Conservation (phyloP, 1,140 invertebrate genomes). For the Parapsyche elsis region DNA sequence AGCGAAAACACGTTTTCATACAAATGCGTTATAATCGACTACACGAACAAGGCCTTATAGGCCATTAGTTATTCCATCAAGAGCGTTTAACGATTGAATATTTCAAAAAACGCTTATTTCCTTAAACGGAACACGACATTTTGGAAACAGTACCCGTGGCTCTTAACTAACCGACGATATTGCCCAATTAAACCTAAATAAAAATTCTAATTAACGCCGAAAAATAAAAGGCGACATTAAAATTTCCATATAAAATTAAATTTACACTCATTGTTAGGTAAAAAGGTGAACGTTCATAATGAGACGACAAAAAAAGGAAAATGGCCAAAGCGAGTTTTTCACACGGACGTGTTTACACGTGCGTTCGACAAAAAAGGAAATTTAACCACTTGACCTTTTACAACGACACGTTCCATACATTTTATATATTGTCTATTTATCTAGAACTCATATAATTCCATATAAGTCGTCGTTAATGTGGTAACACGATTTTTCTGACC, state of each 20-base stretch:
- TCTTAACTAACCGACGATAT: too few species aligned
- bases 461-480: slow-evolving; percentile 21
- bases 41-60: not conserved
- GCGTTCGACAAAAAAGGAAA: slow-evolving; percentile 19
- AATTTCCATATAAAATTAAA: not conserved
- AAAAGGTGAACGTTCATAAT: not conserved
- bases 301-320: not conserved
- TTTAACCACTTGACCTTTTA: slow-evolving; percentile 19
- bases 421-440: slow-evolving; percentile 25
- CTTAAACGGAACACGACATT: slow-evolving; percentile 19
- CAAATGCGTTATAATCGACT: slow-evolving; percentile 25
- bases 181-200: too few species aligned
- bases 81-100: slow-evolving; percentile 20
- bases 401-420: slow-evolving; percentile 15
- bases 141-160: not conserved
- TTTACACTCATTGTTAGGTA: not conserved
- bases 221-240: not conserved
- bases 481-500: not conserved
- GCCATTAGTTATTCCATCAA: slow-evolving; percentile 9
- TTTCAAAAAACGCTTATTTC: slow-evolving; percentile 18
- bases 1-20: not conserved
- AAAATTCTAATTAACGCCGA: too few species aligned
- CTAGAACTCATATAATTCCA: slow-evolving; percentile 17
- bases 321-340: not conserved
- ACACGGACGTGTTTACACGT: not conserved